phyloP scores from a whole-genome alignment of 2,797 vertebrate species.

The Loriculus beryllinus region DNA sequence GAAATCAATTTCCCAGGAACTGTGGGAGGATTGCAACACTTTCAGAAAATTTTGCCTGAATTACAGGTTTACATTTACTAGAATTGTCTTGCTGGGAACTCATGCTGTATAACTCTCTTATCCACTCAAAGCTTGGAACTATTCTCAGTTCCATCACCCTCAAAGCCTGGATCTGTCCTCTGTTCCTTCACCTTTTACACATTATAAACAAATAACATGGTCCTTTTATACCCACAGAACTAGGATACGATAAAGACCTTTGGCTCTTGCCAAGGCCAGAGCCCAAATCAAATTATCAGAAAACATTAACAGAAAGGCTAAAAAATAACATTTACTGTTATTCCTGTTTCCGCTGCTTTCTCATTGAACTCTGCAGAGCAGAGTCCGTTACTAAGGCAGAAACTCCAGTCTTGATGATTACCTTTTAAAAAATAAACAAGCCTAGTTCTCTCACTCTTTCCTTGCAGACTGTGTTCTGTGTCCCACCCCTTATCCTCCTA shows the following conservation, averaged over 20 bases:
- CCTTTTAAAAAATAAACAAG: neutral
- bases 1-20: neutral
- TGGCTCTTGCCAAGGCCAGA: neutral
- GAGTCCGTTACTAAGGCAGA: neutral
- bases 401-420: neutral
- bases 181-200: neutral
- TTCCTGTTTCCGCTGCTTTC: neutral
- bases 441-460: neutral
- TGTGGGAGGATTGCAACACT: slow-evolving; percentile 23
- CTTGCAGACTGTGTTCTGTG: neutral
- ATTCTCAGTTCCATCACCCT: neutral
- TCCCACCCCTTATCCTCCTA: neutral
- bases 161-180: neutral
- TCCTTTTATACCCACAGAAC: neutral
- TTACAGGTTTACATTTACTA: slow-evolving; percentile 11
- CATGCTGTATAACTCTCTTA: rapidly evolving
- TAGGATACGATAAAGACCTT: neutral
- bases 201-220: neutral
- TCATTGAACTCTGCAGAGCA: neutral
- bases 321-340: neutral
- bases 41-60: neutral
- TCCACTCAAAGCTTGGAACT: neutral
- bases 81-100: neutral
- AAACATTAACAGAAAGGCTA: neutral
- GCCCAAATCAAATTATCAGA: neutral